phyloP scores from a whole-genome alignment of 1,140 invertebrate species.

The Bombus affinis region DNA sequence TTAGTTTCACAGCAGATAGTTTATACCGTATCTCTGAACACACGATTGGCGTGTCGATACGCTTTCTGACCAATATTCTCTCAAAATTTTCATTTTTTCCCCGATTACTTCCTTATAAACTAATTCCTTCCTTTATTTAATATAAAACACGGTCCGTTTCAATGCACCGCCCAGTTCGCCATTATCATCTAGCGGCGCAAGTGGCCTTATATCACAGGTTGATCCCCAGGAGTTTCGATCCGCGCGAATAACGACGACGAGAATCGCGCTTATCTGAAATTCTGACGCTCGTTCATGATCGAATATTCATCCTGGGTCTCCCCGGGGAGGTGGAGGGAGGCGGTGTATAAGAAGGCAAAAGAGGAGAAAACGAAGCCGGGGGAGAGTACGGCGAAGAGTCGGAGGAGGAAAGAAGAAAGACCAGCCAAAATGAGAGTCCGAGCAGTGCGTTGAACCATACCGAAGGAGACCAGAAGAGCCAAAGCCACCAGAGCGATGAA shows the following conservation, averaged over 20 bases:
- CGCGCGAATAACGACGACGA: conserved; percentile 40
- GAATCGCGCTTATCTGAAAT: conserved; percentile 63
- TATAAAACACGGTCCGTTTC: neutral
- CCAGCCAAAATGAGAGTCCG: conserved; percentile 54
- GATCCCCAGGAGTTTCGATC: conserved; percentile 56
- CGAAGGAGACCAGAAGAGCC: conserved; percentile 63
- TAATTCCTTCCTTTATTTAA: neutral
- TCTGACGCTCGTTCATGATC: conserved; percentile 60
- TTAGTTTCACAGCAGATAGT: neutral
- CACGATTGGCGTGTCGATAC: neutral
- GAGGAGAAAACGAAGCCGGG: conserved; percentile 28
- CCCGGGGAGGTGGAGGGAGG: conserved; percentile 19
- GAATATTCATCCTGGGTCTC: conserved; percentile 64
- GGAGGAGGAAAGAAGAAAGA: conserved; percentile 39
- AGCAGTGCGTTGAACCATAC: conserved; percentile 66
- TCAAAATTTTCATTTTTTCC: neutral
- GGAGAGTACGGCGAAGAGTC: neutral
- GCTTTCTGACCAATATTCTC: neutral
- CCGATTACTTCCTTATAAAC: neutral
- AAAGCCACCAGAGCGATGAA: conserved; percentile 74
- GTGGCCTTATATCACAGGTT: conserved; percentile 37
- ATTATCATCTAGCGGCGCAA: conserved; percentile 46
- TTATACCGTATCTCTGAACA: neutral
- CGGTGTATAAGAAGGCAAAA: conserved; percentile 25
- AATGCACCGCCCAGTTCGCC: conserved; percentile 2